Evolutionary conservation across 92 coral and sea anemone genomes (phyloP).

Genomic region (Epizoanthus rinbou): DNA sequence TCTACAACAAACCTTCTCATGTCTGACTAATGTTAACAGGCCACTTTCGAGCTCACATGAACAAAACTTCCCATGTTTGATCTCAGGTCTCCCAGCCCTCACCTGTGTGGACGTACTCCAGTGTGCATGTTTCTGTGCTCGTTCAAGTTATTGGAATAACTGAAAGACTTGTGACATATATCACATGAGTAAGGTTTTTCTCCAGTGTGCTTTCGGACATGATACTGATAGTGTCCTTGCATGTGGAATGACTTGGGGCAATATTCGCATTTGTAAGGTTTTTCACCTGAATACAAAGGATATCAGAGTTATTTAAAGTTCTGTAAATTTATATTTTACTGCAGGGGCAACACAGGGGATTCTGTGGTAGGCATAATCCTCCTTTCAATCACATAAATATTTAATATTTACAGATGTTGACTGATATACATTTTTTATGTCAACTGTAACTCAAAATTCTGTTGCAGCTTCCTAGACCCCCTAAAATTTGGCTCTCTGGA

Average conservation of each 20-base stretch:
- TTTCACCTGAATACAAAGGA: constrained; percentile 60
- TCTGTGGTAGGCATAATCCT: too few relatives aligned
- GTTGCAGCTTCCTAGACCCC: too few relatives aligned
- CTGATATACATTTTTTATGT: too few relatives aligned
- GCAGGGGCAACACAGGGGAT: background rate
- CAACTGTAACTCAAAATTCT: too few relatives aligned
- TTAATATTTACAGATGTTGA: too few relatives aligned
- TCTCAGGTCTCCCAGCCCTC: background rate
- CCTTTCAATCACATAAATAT: too few relatives aligned
- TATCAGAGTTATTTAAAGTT: background rate
- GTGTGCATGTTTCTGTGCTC: constrained; percentile 74
- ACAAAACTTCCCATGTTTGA: too few relatives aligned
- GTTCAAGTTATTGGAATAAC: constrained; percentile 66
- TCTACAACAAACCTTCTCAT: too few relatives aligned
- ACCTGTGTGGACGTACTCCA: constrained; percentile 70
- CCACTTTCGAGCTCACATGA: too few relatives aligned
- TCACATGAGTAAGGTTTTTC: constrained; percentile 70
- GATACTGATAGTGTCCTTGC: constrained; percentile 76
- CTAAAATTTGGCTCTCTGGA: too few relatives aligned
- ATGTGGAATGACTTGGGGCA: constrained; percentile 80
- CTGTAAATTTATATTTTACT: background rate
- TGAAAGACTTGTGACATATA: constrained; percentile 64
- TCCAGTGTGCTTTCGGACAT: constrained; percentile 61
- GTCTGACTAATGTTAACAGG: too few relatives aligned
- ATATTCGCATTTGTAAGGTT: constrained; percentile 81